Evolutionary conservation across 2,113 vertebrate species (phyloP).

Genomic region (Centropus bengalensis): DNA sequence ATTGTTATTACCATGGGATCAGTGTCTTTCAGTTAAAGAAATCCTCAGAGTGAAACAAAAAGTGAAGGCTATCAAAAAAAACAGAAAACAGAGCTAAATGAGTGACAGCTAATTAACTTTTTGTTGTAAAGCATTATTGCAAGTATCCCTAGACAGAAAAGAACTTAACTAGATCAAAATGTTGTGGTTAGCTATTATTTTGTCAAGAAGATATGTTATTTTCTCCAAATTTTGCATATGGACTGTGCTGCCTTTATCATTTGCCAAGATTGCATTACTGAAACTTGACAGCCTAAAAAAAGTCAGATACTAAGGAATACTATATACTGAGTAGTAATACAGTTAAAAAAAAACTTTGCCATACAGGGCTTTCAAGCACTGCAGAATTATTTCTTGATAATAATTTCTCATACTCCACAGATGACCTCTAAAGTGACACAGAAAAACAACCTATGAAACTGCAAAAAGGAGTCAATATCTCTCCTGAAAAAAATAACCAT

Average conservation of each 20-base stretch:
- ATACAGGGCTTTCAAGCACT: neutral
- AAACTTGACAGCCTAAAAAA: neutral
- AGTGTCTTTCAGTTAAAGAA: neutral
- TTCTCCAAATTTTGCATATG: neutral
- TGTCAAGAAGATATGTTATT: neutral
- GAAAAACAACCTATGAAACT: neutral
- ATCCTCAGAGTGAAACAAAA: neutral
- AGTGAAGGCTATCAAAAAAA: neutral
- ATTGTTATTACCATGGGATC: neutral
- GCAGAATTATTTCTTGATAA: neutral
- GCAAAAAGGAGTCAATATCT: neutral
- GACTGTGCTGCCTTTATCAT: fast-evolving
- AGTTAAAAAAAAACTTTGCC: neutral
- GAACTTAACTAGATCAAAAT: constrained; percentile 8
- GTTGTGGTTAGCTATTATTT: constrained; percentile 31
- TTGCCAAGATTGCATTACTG: neutral
- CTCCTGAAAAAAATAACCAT: neutral
- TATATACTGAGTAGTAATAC: neutral
- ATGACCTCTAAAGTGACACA: fast-evolving
- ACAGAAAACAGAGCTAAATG: neutral
- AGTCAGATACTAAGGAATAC: neutral
- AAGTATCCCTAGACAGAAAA: constrained; percentile 34
- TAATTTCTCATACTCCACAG: neutral
- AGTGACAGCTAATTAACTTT: constrained; percentile 32
- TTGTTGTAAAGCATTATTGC: neutral